Percentiles rank a stretch among this genome's conserved stretches.
Conservation (phyloP, 1,140 invertebrate species). For the Trichomalopsis sarcophagae region DNA sequence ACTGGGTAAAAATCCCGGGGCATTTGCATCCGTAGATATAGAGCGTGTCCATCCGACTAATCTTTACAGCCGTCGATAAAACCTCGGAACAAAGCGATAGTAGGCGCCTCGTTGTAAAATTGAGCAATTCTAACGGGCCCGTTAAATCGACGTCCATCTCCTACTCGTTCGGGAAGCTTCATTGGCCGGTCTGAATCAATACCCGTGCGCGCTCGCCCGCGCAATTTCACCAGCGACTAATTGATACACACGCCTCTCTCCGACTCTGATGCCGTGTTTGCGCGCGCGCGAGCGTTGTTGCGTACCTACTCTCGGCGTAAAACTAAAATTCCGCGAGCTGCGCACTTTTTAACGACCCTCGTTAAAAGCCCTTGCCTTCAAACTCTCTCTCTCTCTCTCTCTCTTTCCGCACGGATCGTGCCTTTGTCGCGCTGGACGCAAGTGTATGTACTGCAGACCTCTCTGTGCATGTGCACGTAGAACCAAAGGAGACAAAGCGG, state of each 20-base stretch:
- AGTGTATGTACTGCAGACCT: background rate
- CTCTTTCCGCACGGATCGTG: background rate
- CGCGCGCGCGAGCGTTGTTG: background rate
- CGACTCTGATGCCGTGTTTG: background rate
- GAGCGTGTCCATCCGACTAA: background rate
- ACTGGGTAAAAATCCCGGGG: background rate
- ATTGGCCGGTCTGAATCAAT: background rate
- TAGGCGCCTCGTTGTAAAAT: background rate
- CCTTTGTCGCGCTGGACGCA: background rate
- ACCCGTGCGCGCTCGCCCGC: background rate
- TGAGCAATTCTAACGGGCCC: background rate
- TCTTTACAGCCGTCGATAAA: background rate
- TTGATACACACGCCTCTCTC: background rate
- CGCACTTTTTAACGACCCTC: background rate
- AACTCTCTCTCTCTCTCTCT: background rate
- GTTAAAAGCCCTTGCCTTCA: background rate
- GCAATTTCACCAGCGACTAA: background rate
- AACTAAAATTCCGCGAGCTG: background rate
- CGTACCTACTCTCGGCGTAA: background rate
- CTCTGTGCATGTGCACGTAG: background rate
- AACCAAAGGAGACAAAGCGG: constrained; percentile 24
- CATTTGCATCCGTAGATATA: background rate
- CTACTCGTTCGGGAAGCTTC: background rate
- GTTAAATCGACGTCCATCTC: background rate
- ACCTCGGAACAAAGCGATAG: background rate